Percentiles rank a stretch among this genome's conserved stretches.
Conservation (phyloP, 2,113 vertebrate species). For the Pelusios castaneus region DNA sequence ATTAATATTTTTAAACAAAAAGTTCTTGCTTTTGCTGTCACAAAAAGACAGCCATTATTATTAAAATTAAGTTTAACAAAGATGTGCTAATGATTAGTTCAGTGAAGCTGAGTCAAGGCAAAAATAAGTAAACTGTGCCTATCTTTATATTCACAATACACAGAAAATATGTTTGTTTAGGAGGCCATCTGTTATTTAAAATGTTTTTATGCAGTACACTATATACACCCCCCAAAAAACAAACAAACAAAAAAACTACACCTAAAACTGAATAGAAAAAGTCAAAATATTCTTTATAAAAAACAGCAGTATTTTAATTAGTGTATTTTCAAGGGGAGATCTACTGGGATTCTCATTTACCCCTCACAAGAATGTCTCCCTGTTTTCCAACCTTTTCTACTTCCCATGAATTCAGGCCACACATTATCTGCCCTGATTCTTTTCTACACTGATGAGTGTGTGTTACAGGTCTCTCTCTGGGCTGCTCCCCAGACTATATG, state of each 20-base stretch:
- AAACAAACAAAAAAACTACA: not conserved
- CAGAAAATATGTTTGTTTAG: conserved; percentile 54
- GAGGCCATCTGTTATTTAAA: conserved; percentile 34
- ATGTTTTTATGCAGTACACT: not conserved
- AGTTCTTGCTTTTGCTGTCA: conserved; percentile 38
- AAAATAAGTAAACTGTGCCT: conserved; percentile 54
- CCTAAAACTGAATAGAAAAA: not conserved
- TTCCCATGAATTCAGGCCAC: not conserved
- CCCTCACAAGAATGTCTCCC: not conserved
- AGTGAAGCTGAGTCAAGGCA: not conserved
- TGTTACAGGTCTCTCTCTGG: not conserved
- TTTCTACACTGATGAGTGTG: not conserved
- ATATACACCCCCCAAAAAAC: not conserved
- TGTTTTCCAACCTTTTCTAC: not conserved
- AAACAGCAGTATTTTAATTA: not conserved
- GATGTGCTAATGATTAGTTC: conserved; percentile 46
- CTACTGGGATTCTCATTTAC: not conserved
- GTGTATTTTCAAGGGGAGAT: not conserved
- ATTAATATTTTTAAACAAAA: conserved; percentile 44
- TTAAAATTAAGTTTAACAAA: conserved; percentile 54
- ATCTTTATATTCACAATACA: conserved; percentile 46
- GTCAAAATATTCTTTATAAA: not conserved
- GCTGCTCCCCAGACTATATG: not conserved
- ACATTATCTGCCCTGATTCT: not conserved
- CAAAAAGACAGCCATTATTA: conserved; percentile 34